phyloP scores from a whole-genome alignment of 2,888 invertebrate genomes.

The Spodoptera picta region DNA sequence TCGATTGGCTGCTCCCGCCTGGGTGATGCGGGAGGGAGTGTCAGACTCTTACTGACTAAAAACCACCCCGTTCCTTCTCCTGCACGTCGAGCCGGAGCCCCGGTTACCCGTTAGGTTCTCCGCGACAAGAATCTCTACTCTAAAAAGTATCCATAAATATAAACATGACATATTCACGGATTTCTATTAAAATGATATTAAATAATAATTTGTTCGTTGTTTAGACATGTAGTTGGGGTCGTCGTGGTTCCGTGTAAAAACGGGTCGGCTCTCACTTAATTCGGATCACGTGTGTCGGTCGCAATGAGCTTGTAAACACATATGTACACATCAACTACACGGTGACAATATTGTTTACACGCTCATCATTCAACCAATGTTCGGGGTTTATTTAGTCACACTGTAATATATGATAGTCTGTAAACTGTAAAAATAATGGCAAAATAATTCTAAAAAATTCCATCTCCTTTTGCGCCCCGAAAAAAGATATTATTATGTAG shows the following conservation, averaged over 20 bases:
- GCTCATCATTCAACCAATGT: slow-evolving; percentile 37
- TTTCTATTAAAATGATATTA: slow-evolving; percentile 14
- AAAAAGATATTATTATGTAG: too few relatives aligned
- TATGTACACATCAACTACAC: slow-evolving; percentile 57
- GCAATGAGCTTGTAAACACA: slow-evolving; percentile 74
- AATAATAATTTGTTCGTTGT: slow-evolving; percentile 32
- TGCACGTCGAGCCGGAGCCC: too few relatives aligned
- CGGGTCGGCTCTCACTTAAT: slow-evolving; percentile 67
- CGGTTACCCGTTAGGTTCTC: too few relatives aligned
- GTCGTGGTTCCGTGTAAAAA: slow-evolving; percentile 72
- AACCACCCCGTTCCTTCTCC: too few relatives aligned
- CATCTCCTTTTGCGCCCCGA: too few relatives aligned
- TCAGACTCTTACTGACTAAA: too few relatives aligned
- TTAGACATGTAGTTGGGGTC: slow-evolving; percentile 68
- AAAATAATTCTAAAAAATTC: not conserved
- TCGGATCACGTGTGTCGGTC: slow-evolving; percentile 71
- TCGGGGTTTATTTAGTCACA: slow-evolving; percentile 1
- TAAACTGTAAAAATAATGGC: too few relatives aligned
- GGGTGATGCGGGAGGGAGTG: too few relatives aligned
- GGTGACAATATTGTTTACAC: slow-evolving; percentile 57
- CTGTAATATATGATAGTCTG: slow-evolving; percentile 2
- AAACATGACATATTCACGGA: too few relatives aligned
- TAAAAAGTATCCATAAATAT: too few relatives aligned
- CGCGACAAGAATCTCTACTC: too few relatives aligned
- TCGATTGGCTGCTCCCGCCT: too few relatives aligned